phyloP scores from a whole-genome alignment of 2,113 vertebrate genomes.

The Entelurus aequoreus region DNA sequence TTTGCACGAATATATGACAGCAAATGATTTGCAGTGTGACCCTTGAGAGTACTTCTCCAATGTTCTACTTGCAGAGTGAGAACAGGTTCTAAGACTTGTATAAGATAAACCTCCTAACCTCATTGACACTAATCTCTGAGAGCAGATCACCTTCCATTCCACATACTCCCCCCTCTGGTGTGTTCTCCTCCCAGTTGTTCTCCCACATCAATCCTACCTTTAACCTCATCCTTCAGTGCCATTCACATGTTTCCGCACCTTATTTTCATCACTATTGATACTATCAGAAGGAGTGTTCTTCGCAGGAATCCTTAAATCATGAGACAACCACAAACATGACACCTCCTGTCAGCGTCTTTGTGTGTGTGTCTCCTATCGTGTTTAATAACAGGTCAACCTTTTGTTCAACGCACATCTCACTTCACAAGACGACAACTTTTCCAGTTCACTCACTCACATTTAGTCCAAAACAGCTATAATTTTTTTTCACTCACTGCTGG shows the following conservation, averaged over 20 bases:
- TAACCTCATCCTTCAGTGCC: slow-evolving; percentile 16
- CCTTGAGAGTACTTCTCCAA: not conserved
- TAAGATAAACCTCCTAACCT: slow-evolving; percentile 61
- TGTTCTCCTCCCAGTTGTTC: slow-evolving; percentile 5
- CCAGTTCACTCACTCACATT: slow-evolving; percentile 4
- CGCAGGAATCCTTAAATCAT: slow-evolving; percentile 24
- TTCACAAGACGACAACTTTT: not conserved
- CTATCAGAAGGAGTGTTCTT: slow-evolving; percentile 8
- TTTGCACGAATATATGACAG: too few species aligned
- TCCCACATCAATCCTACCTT: slow-evolving; percentile 4
- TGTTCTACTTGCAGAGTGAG: not conserved
- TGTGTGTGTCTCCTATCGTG: slow-evolving; percentile 23
- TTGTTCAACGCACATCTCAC: slow-evolving; percentile 9
- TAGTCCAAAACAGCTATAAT: not conserved
- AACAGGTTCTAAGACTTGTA: slow-evolving; percentile 36
- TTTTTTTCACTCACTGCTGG: too few species aligned
- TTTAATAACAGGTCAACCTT: slow-evolving; percentile 13
- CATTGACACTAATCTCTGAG: slow-evolving; percentile 62
- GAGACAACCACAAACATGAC: slow-evolving; percentile 22
- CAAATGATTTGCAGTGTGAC: too few species aligned
- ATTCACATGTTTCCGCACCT: slow-evolving; percentile 16
- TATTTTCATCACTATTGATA: slow-evolving; percentile 16
- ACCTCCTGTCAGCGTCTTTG: slow-evolving; percentile 19
- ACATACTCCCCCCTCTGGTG: not conserved
- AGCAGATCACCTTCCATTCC: slow-evolving; percentile 51